Conservation (phyloP, 2,797 vertebrate genomes). For the Squalus acanthias region DNA sequence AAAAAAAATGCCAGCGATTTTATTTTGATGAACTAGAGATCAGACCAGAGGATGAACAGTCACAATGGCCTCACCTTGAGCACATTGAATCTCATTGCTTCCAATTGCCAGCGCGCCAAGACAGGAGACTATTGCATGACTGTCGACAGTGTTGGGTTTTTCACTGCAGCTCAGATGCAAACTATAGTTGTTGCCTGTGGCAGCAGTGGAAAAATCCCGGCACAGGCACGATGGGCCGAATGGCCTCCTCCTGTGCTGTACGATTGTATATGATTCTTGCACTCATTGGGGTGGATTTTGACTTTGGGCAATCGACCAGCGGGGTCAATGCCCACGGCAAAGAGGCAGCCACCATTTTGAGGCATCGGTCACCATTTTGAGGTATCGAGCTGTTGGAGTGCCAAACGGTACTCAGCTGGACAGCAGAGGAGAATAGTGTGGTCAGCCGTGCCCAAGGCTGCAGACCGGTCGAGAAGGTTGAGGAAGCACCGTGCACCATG, state of each 20-base stretch:
- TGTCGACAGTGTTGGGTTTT: not conserved
- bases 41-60: not conserved
- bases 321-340: not conserved
- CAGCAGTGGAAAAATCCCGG: not conserved
- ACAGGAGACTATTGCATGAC: not conserved
- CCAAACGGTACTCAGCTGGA: not conserved
- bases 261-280: not conserved
- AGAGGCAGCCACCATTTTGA: not conserved
- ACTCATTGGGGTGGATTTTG: not conserved
- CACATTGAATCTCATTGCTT: not conserved
- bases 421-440: not conserved
- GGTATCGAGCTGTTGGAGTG: not conserved
- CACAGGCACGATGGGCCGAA: not conserved
- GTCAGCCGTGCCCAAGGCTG: not conserved
- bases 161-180: not conserved
- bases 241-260: not conserved
- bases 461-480: not conserved
- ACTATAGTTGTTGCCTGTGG: not conserved
- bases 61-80: not conserved
- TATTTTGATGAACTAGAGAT: not conserved
- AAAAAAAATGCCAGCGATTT: not conserved
- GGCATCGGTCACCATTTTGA: not conserved
- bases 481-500: not conserved
- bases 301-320: not conserved
- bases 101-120: not conserved